Conservation (phyloP, 2,113 vertebrate genomes). For the Pollimyrus isidori region DNA sequence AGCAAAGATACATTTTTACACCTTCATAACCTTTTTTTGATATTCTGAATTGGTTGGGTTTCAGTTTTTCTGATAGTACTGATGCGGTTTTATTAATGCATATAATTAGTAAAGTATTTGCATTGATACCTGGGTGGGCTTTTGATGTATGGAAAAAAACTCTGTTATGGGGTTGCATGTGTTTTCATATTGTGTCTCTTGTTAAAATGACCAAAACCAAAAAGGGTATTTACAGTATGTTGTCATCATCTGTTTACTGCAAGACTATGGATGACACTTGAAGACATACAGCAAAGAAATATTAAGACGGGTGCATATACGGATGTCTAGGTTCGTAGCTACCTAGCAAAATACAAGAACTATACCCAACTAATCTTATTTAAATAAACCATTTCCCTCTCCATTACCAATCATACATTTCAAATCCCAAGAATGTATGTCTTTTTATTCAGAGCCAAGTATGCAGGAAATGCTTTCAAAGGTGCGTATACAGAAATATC, state of each 20-base stretch:
- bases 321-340: not conserved
- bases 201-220: not conserved
- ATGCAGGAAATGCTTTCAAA: not conserved
- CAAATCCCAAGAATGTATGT: not conserved
- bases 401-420: not conserved
- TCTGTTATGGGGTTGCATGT: not conserved
- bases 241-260: not conserved
- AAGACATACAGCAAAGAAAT: not conserved
- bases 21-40: not conserved
- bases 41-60: not conserved
- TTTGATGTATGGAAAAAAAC: not conserved
- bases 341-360: not conserved
- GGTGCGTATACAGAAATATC: not conserved
- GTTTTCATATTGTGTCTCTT: not conserved
- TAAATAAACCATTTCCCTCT: not conserved
- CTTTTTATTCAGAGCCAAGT: not conserved
- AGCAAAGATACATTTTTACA: not conserved
- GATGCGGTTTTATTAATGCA: not conserved
- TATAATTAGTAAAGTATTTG: not conserved
- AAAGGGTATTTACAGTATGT: not conserved
- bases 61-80: not conserved
- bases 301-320: not conserved
- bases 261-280: not conserved
- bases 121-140: not conserved
- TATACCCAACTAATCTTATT: not conserved